Conservation (phyloP, 2,888 invertebrate genomes). For the Augochlorella aurata region DNA sequence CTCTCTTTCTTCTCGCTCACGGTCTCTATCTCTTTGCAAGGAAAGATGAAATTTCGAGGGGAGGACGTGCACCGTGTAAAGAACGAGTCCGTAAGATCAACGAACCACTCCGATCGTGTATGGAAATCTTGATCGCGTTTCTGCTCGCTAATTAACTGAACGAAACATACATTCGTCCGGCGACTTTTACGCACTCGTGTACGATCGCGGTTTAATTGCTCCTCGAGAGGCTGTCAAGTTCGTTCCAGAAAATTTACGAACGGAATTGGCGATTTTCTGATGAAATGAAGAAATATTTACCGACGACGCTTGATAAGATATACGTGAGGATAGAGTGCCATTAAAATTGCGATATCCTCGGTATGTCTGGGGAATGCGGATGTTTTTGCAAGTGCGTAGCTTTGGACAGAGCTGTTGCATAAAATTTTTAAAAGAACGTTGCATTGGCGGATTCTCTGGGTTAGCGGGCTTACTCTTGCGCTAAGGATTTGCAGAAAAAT, state of each 20-base stretch:
- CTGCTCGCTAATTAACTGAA: neutral
- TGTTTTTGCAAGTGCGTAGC: no score
- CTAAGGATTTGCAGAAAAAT: no score
- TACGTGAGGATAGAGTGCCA: neutral
- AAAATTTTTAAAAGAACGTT: no score
- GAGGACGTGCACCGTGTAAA: neutral
- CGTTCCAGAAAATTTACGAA: neutral
- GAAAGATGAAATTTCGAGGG: constrained; percentile 1
- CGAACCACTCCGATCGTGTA: neutral
- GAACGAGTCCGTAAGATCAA: neutral
- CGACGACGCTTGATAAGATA: neutral
- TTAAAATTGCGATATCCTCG: no score
- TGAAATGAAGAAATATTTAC: neutral
- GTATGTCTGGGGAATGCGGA: no score
- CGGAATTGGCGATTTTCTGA: neutral
- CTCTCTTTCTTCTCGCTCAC: no score
- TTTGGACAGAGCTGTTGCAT: no score
- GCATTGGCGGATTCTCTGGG: no score
- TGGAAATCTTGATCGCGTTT: neutral
- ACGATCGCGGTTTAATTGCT: neutral
- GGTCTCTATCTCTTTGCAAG: neutral
- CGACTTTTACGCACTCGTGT: neutral
- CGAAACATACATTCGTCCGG: neutral
- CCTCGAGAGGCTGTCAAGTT: neutral
- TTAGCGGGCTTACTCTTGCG: no score